Evolutionary conservation across 2,888 invertebrate genomes (phyloP).

Genomic region (Drosophila longiperda): DNA sequence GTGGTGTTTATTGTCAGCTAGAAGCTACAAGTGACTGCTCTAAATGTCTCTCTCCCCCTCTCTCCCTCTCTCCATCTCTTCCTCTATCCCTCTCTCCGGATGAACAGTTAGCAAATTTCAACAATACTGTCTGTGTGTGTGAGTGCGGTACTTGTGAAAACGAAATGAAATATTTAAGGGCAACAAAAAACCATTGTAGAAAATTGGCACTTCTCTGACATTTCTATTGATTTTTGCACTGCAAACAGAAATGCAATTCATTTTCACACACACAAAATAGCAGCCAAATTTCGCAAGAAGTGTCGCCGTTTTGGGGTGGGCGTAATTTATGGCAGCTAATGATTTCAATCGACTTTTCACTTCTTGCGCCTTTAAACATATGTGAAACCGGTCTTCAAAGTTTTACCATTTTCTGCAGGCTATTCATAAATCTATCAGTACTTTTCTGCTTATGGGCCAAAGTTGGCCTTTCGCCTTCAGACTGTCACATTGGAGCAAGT

Average conservation of each 20-base stretch:
- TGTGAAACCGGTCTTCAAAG: slow-evolving; percentile 5
- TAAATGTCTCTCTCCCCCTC: background rate
- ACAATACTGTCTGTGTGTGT: slow-evolving; percentile 17
- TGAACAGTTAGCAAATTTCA: slow-evolving; percentile 53
- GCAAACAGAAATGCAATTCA: slow-evolving; percentile 72
- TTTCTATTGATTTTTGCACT: slow-evolving; percentile 80
- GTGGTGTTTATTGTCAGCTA: slow-evolving; percentile 55
- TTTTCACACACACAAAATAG: slow-evolving; percentile 61
- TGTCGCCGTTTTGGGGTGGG: slow-evolving; percentile 42
- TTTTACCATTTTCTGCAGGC: slow-evolving; percentile 14
- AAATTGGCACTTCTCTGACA: slow-evolving; percentile 43
- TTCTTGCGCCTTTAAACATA: slow-evolving; percentile 24
- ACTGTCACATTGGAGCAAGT: slow-evolving; percentile 21
- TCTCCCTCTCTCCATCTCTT: background rate
- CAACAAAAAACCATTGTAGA: slow-evolving; percentile 54
- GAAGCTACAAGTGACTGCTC: slow-evolving; percentile 67
- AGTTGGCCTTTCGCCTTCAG: slow-evolving; percentile 29
- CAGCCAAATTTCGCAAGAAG: slow-evolving; percentile 38
- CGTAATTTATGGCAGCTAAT: slow-evolving; percentile 70
- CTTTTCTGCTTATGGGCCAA: slow-evolving; percentile 18
- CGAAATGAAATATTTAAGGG: slow-evolving; percentile 53
- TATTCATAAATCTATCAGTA: slow-evolving; percentile 47
- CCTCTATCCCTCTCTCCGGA: slow-evolving; percentile 9
- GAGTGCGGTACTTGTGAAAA: slow-evolving; percentile 65
- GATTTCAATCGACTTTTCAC: slow-evolving; percentile 50